A percentile compares a stretch with the other conserved stretches of the same genome.
Evolutionary conservation across 1,140 invertebrate species (phyloP).

Genomic region (Hylaeus volcanicus): DNA sequence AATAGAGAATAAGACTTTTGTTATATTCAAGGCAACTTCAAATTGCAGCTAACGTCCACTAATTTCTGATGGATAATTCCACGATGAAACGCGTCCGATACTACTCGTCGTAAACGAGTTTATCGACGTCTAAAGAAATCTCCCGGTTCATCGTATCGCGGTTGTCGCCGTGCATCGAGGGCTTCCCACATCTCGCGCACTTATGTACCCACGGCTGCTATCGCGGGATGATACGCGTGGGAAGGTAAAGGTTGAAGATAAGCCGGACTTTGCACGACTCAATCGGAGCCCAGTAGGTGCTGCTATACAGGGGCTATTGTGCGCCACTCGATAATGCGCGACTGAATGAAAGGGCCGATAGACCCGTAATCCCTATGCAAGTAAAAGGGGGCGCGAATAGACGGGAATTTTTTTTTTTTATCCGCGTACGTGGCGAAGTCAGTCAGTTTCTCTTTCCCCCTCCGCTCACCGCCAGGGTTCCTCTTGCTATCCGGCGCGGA

Average conservation of each 20-base stretch:
- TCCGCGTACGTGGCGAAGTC: background rate
- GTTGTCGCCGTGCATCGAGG: background rate
- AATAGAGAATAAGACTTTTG: too few relatives aligned
- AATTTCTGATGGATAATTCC: too few relatives aligned
- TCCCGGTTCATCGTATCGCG: background rate
- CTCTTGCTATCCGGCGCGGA: background rate
- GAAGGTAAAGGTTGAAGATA: constrained; percentile 61
- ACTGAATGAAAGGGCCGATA: constrained; percentile 55
- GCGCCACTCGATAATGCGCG: constrained; percentile 43
- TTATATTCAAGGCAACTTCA: too few relatives aligned
- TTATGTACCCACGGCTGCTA: constrained; percentile 31
- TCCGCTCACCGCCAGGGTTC: background rate
- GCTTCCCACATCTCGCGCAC: constrained; percentile 26
- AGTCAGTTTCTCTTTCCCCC: background rate
- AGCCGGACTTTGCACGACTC: constrained; percentile 30
- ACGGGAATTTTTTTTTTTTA: constrained; percentile 1
- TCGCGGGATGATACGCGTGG: constrained; percentile 58
- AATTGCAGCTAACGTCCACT: too few relatives aligned
- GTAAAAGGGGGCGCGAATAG: constrained; percentile 31
- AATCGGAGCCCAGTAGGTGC: constrained; percentile 55
- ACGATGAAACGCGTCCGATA: too few relatives aligned
- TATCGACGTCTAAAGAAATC: too few relatives aligned
- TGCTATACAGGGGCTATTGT: constrained; percentile 60
- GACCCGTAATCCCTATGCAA: constrained; percentile 41
- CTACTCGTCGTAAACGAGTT: too few relatives aligned